Conservation (phyloP, 2,797 vertebrate genomes). For the Apodemus agrarius region DNA sequence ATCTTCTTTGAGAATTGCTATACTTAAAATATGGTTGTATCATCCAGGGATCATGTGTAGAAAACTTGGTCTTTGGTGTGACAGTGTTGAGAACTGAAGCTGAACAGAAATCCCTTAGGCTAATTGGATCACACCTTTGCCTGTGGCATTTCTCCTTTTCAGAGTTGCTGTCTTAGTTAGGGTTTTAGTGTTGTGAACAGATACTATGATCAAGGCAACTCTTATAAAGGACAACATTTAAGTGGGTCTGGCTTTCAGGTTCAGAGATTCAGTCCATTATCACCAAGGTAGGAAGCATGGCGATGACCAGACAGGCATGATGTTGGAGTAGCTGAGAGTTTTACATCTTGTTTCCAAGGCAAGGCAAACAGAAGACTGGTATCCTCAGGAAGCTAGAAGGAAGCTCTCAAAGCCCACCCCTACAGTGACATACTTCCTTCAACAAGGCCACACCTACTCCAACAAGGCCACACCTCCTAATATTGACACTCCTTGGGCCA, state of each 20-base stretch:
- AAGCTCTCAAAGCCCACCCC: background rate
- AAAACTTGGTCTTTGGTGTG: background rate
- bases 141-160: background rate
- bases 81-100: background rate
- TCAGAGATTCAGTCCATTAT: background rate
- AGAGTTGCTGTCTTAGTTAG: background rate
- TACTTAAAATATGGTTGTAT: background rate
- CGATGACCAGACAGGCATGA: background rate
- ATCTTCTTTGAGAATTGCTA: background rate
- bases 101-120: background rate
- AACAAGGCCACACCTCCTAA: background rate
- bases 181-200: background rate
- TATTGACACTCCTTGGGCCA: background rate
- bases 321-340: background rate
- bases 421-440: background rate
- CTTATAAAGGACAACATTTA: background rate
- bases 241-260: background rate
- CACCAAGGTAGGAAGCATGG: background rate
- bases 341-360: background rate
- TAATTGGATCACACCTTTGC: background rate
- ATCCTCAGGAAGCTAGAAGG: background rate
- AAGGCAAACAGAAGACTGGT: background rate
- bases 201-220: background rate
- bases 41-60: background rate
- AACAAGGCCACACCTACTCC: background rate